Evolutionary conservation across 2,113 vertebrate species (phyloP).

Genomic region (Ctenomys sociabilis): DNA sequence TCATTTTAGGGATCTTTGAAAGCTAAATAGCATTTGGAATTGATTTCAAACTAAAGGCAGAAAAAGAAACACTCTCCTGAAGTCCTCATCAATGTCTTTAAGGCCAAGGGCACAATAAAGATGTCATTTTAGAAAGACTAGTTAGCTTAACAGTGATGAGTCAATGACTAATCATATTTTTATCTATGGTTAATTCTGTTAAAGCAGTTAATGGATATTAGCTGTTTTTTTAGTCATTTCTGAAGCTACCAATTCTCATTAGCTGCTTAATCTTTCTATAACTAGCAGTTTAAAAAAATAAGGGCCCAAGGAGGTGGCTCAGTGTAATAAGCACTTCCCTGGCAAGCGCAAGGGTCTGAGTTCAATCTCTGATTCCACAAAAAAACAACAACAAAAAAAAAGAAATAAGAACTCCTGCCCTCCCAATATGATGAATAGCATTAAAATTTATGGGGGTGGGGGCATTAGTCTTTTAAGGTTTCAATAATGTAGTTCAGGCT

Average conservation of each 20-base stretch:
- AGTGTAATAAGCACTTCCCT: no score
- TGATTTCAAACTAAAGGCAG: background rate
- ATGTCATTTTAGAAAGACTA: constrained; percentile 47
- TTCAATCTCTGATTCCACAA: no score
- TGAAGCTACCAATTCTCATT: constrained; percentile 5
- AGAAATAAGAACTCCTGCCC: background rate
- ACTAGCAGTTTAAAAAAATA: constrained; percentile 39
- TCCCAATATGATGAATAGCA: background rate
- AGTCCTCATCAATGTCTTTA: background rate
- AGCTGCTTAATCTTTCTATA: constrained; percentile 23
- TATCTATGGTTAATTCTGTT: constrained; percentile 8
- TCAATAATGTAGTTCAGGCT: background rate
- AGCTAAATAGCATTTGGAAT: background rate
- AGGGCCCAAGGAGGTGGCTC: no score
- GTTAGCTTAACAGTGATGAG: constrained; percentile 6
- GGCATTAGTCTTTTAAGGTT: background rate
- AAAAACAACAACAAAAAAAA: no score
- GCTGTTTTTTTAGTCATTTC: constrained; percentile 26
- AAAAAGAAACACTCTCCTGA: background rate
- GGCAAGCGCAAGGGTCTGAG: no score
- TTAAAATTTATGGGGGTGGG: background rate
- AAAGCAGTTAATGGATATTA: background rate
- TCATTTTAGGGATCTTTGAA: constrained; percentile 19
- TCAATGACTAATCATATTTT: constrained; percentile 25
- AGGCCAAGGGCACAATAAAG: constrained; percentile 53